These are phyloP conservation scores for Sorex araneus DNA, from an alignment of 2,113 vertebrate species.

Conservation along the genomic window DNA sequence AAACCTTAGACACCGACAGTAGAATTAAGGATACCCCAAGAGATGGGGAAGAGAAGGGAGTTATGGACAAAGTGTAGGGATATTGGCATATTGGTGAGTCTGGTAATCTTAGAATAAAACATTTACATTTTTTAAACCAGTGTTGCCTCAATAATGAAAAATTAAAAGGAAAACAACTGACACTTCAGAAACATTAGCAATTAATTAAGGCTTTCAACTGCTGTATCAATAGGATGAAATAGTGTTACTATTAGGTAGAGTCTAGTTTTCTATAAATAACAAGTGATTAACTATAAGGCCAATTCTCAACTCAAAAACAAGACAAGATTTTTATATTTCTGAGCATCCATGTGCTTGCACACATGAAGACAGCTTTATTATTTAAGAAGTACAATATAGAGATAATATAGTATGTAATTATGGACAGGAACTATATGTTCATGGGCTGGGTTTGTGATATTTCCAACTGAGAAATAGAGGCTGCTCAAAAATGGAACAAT, in stretches of 20 bases:
- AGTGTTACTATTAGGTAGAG: neutral
- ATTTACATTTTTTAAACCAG: too few relatives aligned
- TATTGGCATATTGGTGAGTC: too few relatives aligned
- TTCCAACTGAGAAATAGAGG: slow-evolving; percentile 74
- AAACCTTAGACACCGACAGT: too few relatives aligned
- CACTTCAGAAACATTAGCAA: too few relatives aligned
- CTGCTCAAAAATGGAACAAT: slow-evolving; percentile 71
- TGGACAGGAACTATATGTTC: slow-evolving; percentile 66
- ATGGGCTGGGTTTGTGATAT: slow-evolving; percentile 75
- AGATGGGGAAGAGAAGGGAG: too few relatives aligned
- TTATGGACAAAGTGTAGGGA: too few relatives aligned
- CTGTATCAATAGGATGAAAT: slow-evolving; percentile 3
- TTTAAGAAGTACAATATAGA: neutral
- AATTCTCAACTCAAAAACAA: neutral
- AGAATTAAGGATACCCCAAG: too few relatives aligned
- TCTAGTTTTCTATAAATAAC: neutral
- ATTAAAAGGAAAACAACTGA: too few relatives aligned
- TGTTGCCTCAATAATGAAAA: too few relatives aligned
- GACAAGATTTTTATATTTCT: slow-evolving; percentile 44
- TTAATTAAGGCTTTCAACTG: neutral
- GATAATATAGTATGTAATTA: slow-evolving; percentile 69
- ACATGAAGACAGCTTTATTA: neutral
- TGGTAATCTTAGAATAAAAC: too few relatives aligned
- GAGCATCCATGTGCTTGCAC: slow-evolving; percentile 3
- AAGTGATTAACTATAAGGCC: neutral